These are phyloP conservation scores for Rhizomys pruinosus DNA, from an alignment of 2,113 vertebrate species.

Conservation along the genomic window DNA sequence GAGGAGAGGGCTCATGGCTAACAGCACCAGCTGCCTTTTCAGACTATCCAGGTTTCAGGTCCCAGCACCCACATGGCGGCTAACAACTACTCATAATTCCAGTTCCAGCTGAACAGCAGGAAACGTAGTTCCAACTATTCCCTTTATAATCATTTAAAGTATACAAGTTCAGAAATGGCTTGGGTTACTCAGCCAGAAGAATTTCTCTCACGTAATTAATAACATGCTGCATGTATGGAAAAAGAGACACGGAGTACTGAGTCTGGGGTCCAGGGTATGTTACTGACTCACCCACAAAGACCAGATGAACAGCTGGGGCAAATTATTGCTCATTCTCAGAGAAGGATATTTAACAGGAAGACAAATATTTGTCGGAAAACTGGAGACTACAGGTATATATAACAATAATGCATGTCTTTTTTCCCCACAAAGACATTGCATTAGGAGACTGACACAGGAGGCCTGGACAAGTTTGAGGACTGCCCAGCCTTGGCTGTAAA, in stretches of 20 bases:
- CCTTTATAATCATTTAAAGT: neutral
- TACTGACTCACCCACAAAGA: neutral
- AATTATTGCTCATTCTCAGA: neutral
- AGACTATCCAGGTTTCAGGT: too few relatives aligned
- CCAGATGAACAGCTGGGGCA: neutral
- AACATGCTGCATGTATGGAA: neutral
- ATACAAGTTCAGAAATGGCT: neutral
- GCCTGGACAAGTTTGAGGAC: neutral
- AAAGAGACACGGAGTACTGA: neutral
- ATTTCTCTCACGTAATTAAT: neutral
- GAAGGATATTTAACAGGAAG: neutral
- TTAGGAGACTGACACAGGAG: neutral
- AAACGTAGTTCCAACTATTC: neutral
- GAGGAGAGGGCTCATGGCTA: too few relatives aligned
- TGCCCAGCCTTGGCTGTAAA: neutral
- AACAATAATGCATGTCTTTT: neutral
- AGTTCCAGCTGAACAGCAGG: neutral
- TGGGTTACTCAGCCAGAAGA: neutral
- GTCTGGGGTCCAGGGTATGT: neutral
- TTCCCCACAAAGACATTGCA: neutral
- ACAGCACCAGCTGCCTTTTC: too few relatives aligned
- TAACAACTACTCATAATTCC: too few relatives aligned
- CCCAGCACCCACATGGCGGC: too few relatives aligned
- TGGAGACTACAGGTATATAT: neutral
- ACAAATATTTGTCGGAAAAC: slow-evolving; percentile 9